Conservation (phyloP, 2,113 vertebrate species). For the Microcebus tavaratra region DNA sequence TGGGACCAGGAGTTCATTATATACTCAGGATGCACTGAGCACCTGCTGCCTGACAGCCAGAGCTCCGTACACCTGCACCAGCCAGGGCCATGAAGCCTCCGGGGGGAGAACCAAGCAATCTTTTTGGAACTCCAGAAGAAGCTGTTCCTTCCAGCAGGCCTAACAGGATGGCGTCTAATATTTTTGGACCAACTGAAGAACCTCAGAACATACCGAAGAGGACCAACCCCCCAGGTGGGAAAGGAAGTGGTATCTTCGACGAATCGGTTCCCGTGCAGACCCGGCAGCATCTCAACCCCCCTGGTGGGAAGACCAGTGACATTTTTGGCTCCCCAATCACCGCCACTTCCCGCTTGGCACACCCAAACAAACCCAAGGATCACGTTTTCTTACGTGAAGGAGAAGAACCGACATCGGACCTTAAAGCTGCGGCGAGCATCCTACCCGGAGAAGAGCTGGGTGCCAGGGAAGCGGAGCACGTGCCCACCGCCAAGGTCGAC, state of each 20-base stretch:
- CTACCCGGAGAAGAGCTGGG: constrained; percentile 65
- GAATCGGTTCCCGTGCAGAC: constrained; percentile 83
- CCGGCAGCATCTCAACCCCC: constrained; percentile 84
- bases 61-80: not conserved
- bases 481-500: constrained; percentile 81
- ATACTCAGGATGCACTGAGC: not conserved
- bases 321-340: constrained; percentile 89
- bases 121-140: constrained; percentile 91
- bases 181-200: constrained; percentile 91
- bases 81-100: constrained; percentile 92
- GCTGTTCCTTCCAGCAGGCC: constrained; percentile 83
- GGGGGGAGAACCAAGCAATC: constrained; percentile 91
- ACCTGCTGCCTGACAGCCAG: not conserved
- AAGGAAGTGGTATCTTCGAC: constrained; percentile 93
- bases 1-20: not conserved
- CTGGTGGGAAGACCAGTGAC: constrained; percentile 87
- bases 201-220: constrained; percentile 87
- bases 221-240: constrained; percentile 94
- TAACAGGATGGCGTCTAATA: constrained; percentile 93
- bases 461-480: constrained; percentile 70
- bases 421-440: constrained; percentile 70
- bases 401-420: constrained; percentile 66
- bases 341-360: constrained; percentile 80
- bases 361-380: constrained; percentile 96
- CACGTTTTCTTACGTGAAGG: constrained; percentile 84